phyloP scores from a whole-genome alignment of 2,113 vertebrate genomes.

The Microcebus lehilahytsara region DNA sequence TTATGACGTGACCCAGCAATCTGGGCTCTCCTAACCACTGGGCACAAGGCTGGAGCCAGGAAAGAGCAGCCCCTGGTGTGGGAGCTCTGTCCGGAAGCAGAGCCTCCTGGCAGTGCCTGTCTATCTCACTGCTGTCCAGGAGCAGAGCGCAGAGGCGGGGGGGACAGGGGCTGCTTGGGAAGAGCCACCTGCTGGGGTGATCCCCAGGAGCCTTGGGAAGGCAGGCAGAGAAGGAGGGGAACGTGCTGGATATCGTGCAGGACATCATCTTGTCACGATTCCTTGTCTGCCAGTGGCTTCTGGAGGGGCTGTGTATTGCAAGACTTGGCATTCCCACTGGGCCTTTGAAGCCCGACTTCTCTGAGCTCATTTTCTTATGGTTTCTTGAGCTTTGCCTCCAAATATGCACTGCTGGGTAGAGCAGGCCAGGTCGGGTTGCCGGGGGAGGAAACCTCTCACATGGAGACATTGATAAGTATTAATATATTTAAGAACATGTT shows the following conservation, averaged over 20 bases:
- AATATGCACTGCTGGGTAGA: background rate
- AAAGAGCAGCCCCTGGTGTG: background rate
- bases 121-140: background rate
- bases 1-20: slow-evolving; percentile 9
- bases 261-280: background rate
- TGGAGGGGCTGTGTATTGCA: background rate
- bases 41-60: background rate
- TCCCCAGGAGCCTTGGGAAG: background rate
- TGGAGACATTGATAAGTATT: background rate
- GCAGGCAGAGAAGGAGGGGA: background rate
- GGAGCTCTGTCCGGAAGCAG: background rate
- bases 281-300: background rate
- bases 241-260: background rate
- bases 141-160: background rate
- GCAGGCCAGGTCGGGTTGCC: background rate
- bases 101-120: fast-evolving
- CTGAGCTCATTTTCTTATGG: background rate
- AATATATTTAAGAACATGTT: background rate
- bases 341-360: background rate
- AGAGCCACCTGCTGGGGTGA: background rate
- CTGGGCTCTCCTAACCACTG: background rate
- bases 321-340: background rate
- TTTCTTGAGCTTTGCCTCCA: background rate
- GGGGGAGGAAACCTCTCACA: background rate
- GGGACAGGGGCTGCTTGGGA: background rate